Percentiles rank a stretch among this genome's conserved stretches.
These are phyloP conservation scores for Dendronephthya gigantea DNA, from an alignment of 64 coral and sea anemone genomes.

Conservation along the genomic window DNA sequence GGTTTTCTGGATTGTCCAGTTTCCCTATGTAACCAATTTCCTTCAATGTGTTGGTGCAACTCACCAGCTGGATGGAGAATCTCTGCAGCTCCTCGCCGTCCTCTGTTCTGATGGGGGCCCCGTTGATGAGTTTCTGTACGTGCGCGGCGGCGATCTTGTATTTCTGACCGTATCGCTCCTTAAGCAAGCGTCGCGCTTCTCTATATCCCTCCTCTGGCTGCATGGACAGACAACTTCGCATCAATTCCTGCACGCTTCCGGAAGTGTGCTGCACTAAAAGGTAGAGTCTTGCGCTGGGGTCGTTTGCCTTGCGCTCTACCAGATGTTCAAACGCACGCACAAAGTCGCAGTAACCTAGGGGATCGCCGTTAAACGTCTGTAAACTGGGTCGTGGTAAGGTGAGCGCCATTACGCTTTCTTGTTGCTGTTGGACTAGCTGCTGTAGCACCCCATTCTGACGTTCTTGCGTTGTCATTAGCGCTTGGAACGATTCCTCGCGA, in stretches of 20 bases:
- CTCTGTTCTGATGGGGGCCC: not conserved
- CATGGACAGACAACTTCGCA: not conserved
- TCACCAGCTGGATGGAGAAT: not conserved
- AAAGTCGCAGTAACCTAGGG: not conserved
- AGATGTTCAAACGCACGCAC: not conserved
- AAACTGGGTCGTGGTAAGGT: not conserved
- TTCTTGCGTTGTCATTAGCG: no score
- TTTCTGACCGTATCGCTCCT: not conserved
- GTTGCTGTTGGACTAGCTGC: not conserved
- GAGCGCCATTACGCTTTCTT: not conserved
- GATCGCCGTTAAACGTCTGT: not conserved
- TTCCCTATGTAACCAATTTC: constrained; percentile 15
- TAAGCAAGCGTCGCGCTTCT: not conserved
- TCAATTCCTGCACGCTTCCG: constrained; percentile 17
- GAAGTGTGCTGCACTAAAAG: constrained; percentile 20
- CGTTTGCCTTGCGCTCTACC: not conserved
- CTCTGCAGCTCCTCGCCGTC: not conserved
- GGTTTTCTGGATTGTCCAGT: constrained; percentile 1
- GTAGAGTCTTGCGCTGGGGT: not conserved
- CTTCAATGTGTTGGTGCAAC: not conserved
- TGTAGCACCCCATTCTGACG: not conserved
- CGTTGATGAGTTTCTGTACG: not conserved
- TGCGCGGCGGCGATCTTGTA: not conserved
- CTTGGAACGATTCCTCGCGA: no score
- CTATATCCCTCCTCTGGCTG: no score